These are phyloP conservation scores for Nycteola revayana DNA, from an alignment of 2,888 invertebrate genomes.

Conservation along the genomic window DNA sequence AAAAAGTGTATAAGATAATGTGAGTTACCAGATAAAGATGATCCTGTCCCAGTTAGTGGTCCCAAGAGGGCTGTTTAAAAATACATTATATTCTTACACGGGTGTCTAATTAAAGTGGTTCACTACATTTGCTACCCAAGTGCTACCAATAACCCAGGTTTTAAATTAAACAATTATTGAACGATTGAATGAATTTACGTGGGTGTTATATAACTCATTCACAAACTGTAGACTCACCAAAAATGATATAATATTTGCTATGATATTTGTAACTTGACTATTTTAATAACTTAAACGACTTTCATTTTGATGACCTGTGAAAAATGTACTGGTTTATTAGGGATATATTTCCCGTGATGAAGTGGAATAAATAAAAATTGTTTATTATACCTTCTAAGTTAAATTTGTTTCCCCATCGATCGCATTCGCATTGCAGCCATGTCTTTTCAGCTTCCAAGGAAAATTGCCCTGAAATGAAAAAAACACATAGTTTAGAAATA, in stretches of 20 bases:
- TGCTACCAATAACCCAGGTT: constrained; percentile 40
- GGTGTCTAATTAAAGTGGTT: constrained; percentile 24
- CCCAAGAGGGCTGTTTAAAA: constrained; percentile 8
- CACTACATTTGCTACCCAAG: constrained; percentile 30
- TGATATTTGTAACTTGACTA: constrained; percentile 48
- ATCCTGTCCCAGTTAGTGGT: constrained; percentile 22
- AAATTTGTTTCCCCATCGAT: constrained; percentile 92
- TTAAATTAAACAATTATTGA: constrained; percentile 20
- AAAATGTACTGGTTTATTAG: constrained; percentile 41
- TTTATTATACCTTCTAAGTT: constrained; percentile 87
- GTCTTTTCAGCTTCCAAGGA: constrained; percentile 94
- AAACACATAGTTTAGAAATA: no score
- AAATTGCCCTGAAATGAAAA: constrained; percentile 94
- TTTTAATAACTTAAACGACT: constrained; percentile 67
- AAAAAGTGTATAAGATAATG: constrained; percentile 6
- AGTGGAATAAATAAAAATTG: constrained; percentile 1
- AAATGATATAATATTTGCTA: constrained; percentile 48
- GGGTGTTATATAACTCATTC: constrained; percentile 26
- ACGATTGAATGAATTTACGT: constrained; percentile 17
- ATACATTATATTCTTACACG: constrained; percentile 13
- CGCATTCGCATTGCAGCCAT: constrained; percentile 94
- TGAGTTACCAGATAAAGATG: constrained; percentile 3
- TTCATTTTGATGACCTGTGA: constrained; percentile 69
- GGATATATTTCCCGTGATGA: constrained; percentile 4
- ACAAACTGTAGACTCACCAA: constrained; percentile 56